A percentile compares a stretch with the other conserved stretches of the same genome.
phyloP scores from a whole-genome alignment of 2,113 vertebrate genomes.

The Scortum barcoo region DNA sequence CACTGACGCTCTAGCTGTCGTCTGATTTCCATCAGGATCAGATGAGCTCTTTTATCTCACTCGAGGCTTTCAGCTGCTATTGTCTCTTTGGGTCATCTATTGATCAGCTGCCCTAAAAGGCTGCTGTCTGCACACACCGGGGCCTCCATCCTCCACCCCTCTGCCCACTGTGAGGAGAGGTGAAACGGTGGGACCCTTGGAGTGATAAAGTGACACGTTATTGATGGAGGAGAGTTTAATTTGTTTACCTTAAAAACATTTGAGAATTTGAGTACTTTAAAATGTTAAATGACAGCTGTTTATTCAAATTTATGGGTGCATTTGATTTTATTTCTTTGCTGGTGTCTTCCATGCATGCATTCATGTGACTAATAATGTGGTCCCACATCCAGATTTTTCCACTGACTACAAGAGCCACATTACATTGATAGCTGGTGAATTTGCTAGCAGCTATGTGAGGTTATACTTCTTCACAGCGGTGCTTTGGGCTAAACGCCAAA shows the following conservation, averaged over 20 bases:
- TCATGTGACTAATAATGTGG: too few relatives aligned
- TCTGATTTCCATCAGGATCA: conserved; percentile 37
- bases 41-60: conserved; percentile 21
- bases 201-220: background rate
- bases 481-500: too few relatives aligned
- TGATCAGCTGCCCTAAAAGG: conserved; percentile 36
- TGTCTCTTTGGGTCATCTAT: conserved; percentile 48
- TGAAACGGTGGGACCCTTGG: fast-evolving
- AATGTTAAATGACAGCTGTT: background rate
- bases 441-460: too few relatives aligned
- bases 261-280: background rate
- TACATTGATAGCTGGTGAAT: too few relatives aligned
- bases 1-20: conserved; percentile 27
- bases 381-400: too few relatives aligned
- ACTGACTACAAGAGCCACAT: too few relatives aligned
- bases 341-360: too few relatives aligned
- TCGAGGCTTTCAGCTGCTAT: conserved; percentile 46
- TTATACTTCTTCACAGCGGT: too few relatives aligned
- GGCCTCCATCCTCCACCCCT: background rate
- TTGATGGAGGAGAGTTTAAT: too few relatives aligned
- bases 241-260: too few relatives aligned
- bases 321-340: too few relatives aligned
- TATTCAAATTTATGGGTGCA: background rate
- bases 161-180: conserved; percentile 8
- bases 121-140: conserved; percentile 38